Base-by-base conservation (phyloP, 2,113 vertebrate genomes). In the Xyrauchen texanus region DNA sequence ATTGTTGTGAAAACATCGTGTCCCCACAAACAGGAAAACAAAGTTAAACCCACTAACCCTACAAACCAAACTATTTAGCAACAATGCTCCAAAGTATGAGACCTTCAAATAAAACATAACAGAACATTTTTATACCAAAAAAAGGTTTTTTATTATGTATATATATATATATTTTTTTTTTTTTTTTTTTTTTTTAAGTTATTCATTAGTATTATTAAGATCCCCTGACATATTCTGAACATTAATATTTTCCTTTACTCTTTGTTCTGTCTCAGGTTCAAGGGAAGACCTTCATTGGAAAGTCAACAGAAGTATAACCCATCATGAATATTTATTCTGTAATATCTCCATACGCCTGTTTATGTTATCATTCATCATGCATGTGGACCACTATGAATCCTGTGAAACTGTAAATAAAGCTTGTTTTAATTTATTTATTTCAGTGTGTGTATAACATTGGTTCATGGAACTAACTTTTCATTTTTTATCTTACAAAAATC, bases 291-390 rank as follows among this genome's bases (percentile, higher is more conserved):
- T 42, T 61, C 67, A 80, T 76, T 53, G 88, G 84, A 65, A 93
- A 88, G 75, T 91, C 90, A 74, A 92, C 92, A 64, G 93, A 92
- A 74, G 93, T 93, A 64, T 93, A 88, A 91, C n/a, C 4, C 5
- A 53, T n/a, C 71, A 4, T 62, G n/a, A 12, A 13, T 63, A 46
- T 63, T 34, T 60, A 49, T 61, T 46, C 71, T 21, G 10, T 73
- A 73, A 73, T 7, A 55, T 5, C 47, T 2, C 60, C n/a, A 58
- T n/a, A 60, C 46, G 42, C n/a, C 9, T 72, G n/a, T 72, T 47
- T 47, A 72, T 58, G 6, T 60, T 57, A 15, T 58, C 55, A 58
- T 58, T n/a, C 66, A 68, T 52, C 8, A 53, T 45, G 21, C 34
- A 12, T 72, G 47, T 76, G 15, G 5, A 6, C 15, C 34, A 71